phyloP scores from a whole-genome alignment of 1,140 invertebrate species.

The Brevipalpus yothersi region DNA sequence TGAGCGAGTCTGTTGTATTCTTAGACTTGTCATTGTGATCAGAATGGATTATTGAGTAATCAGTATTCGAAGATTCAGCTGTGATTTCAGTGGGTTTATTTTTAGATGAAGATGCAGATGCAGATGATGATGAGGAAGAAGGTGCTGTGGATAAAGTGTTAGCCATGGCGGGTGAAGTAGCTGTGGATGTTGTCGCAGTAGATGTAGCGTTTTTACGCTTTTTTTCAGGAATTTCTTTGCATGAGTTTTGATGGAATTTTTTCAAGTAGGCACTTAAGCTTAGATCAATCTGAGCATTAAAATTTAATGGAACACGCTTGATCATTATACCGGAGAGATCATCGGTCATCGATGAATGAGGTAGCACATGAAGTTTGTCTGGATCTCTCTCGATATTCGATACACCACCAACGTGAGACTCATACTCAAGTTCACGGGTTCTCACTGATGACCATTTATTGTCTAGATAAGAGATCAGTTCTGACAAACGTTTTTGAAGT shows the following conservation, averaged over 20 bases:
- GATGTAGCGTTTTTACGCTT: background rate
- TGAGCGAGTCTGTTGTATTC: no score
- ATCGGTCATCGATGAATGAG: background rate
- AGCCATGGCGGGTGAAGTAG: background rate
- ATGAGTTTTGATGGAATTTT: conserved; percentile 3
- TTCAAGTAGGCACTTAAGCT: conserved; percentile 7
- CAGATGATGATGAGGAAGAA: background rate
- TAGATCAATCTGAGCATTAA: conserved; percentile 7
- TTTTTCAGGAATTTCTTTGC: background rate
- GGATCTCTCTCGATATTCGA: background rate
- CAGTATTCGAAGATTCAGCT: no score
- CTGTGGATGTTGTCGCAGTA: background rate
- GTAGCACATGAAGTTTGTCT: background rate
- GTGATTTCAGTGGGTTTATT: no score
- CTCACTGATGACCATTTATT: conserved; percentile 34
- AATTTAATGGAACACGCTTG: background rate
- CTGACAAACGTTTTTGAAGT: conserved; percentile 42
- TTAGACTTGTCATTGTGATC: no score
- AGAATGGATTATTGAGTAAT: no score
- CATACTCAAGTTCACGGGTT: background rate
- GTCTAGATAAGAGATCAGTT: conserved; percentile 46
- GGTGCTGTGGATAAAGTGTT: background rate
- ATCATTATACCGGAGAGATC: background rate
- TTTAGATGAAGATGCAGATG: no score
- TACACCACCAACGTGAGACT: background rate